Percentiles rank a stretch among this genome's conserved stretches.
These are phyloP conservation scores for Rafetus swinhoei DNA, from an alignment of 2,113 vertebrate genomes.

Conservation along the genomic window DNA sequence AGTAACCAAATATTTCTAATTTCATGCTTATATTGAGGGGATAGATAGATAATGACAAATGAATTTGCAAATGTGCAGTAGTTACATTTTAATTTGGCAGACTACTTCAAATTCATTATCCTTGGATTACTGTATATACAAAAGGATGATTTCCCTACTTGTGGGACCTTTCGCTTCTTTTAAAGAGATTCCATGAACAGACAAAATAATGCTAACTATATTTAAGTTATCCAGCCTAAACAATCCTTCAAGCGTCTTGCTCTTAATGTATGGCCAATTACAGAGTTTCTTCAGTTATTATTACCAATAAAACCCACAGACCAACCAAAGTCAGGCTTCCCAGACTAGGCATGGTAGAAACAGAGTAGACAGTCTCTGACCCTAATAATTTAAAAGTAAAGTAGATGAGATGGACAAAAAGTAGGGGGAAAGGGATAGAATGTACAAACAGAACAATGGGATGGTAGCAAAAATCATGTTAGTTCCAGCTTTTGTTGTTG, in stretches of 20 bases:
- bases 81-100: neutral
- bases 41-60: neutral
- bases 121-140: neutral
- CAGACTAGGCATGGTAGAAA: neutral
- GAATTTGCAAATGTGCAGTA: neutral
- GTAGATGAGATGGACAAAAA: neutral
- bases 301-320: neutral
- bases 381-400: neutral
- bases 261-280: neutral
- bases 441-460: neutral
- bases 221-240: neutral
- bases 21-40: neutral
- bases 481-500: neutral
- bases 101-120: neutral
- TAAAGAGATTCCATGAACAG: neutral
- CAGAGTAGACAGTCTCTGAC: neutral
- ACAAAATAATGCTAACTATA: neutral
- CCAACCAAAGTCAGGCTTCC: neutral
- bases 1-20: constrained; percentile 23
- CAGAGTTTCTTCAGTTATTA: neutral
- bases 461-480: neutral
- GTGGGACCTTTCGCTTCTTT: neutral
- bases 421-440: neutral
- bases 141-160: neutral
- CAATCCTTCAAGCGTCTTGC: neutral